phyloP scores from a whole-genome alignment of 2,797 vertebrate species.

The Artibeus lituratus region DNA sequence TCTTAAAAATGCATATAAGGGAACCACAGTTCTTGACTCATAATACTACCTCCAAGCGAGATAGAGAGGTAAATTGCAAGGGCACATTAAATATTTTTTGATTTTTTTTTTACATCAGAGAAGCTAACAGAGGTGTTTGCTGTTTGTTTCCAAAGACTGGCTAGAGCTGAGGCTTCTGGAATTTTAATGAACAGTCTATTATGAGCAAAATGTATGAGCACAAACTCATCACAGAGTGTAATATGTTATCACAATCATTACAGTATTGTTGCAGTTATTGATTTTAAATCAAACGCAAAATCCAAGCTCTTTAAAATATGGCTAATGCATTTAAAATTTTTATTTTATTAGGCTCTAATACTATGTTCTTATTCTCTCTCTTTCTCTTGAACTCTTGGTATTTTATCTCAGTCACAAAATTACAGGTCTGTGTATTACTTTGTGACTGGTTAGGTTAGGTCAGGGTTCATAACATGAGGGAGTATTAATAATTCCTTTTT shows the following conservation, averaged over 20 bases:
- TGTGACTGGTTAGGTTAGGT: constrained; percentile 48
- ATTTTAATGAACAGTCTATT: constrained; percentile 14
- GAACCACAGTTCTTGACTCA: background rate
- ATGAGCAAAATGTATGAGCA: background rate
- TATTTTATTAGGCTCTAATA: constrained; percentile 32
- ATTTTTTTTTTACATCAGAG: constrained; percentile 19
- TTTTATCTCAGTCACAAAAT: constrained; percentile 57
- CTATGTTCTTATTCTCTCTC: background rate
- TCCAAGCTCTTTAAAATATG: background rate
- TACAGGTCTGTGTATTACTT: constrained; percentile 60
- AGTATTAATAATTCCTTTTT: constrained; percentile 74
- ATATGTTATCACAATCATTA: background rate
- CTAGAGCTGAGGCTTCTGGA: background rate
- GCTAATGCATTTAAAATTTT: constrained; percentile 17
- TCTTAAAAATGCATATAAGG: background rate
- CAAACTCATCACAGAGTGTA: background rate
- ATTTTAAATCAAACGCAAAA: constrained; percentile 55
- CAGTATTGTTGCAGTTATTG: background rate
- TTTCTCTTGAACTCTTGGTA: background rate
- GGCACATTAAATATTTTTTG: background rate
- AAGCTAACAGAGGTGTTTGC: background rate
- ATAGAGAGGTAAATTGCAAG: background rate
- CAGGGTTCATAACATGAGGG: constrained; percentile 41
- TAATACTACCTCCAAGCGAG: background rate
- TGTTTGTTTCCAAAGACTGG: background rate